Evolutionary conservation across 2,113 vertebrate species (phyloP).

Genomic region (Xiphophorus couchianus): DNA sequence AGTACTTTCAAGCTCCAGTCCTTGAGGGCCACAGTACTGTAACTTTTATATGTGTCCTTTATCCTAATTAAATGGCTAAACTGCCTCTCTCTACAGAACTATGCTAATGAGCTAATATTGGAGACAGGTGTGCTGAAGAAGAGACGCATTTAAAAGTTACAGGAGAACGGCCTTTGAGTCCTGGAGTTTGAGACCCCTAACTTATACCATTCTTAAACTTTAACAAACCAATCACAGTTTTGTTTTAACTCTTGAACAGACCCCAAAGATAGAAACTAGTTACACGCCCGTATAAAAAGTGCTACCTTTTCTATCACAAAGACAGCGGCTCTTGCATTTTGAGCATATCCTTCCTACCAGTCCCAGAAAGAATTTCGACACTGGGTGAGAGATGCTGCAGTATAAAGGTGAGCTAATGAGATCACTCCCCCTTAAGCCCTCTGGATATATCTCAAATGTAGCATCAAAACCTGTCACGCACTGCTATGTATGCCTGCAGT

Average conservation of each 20-base stretch:
- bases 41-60: too few species aligned
- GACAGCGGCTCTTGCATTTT: background rate
- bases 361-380: background rate
- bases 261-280: background rate
- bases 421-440: slow-evolving; percentile 1
- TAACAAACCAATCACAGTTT: background rate
- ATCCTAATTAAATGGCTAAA: too few species aligned
- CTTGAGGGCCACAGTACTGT: too few species aligned
- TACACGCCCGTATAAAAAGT: background rate
- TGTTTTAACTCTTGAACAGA: background rate
- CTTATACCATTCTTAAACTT: background rate
- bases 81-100: too few species aligned
- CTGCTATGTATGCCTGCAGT: slow-evolving; percentile 59
- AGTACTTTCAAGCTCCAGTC: too few species aligned
- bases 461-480: slow-evolving; percentile 76
- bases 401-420: background rate
- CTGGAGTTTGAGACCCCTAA: too few species aligned
- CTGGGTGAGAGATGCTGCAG: slow-evolving; percentile 3
- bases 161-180: too few species aligned
- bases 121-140: too few species aligned
- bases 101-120: too few species aligned
- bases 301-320: background rate
- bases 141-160: too few species aligned
- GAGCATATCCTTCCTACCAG: background rate
- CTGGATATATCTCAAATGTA: slow-evolving; percentile 71